A percentile compares a stretch with the other conserved stretches of the same genome.
phyloP scores from a whole-genome alignment of 2,113 vertebrate genomes.

The Scophthalmus maximus region DNA sequence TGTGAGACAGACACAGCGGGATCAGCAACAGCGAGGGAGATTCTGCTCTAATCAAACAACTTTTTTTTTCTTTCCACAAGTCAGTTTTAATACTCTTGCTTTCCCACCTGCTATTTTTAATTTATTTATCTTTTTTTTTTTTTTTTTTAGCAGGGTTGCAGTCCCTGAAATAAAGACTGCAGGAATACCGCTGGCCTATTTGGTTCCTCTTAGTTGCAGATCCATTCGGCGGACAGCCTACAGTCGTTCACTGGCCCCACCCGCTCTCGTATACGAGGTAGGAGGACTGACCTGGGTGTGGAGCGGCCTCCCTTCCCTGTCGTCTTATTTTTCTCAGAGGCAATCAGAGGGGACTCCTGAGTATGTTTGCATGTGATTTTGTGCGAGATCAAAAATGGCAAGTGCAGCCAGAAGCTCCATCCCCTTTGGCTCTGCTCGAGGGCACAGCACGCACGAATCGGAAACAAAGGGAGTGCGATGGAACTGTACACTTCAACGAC shows the following conservation, averaged over 20 bases:
- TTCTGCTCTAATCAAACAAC: constrained; percentile 5
- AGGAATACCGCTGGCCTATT: neutral
- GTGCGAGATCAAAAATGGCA: constrained; percentile 27
- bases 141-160: too few species aligned
- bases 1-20: constrained; percentile 1
- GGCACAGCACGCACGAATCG: constrained; percentile 16
- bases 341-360: constrained; percentile 19
- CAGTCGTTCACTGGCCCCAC: neutral
- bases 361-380: constrained; percentile 12
- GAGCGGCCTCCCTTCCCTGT: neutral
- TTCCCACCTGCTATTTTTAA: too few species aligned
- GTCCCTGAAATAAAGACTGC: neutral
- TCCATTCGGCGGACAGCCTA: neutral
- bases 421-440: constrained; percentile 27
- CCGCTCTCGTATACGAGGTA: neutral
- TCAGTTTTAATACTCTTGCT: neutral
- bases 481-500: constrained; percentile 2
- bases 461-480: constrained; percentile 10
- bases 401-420: constrained; percentile 15
- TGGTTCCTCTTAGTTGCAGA: neutral
- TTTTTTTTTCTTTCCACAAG: neutral
- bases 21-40: neutral
- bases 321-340: constrained; percentile 13
- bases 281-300: neutral
- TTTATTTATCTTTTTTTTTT: neutral